These are phyloP conservation scores for Caenorhabditis auriculariae DNA, from an alignment of 2,888 invertebrate genomes.

Conservation along the genomic window DNA sequence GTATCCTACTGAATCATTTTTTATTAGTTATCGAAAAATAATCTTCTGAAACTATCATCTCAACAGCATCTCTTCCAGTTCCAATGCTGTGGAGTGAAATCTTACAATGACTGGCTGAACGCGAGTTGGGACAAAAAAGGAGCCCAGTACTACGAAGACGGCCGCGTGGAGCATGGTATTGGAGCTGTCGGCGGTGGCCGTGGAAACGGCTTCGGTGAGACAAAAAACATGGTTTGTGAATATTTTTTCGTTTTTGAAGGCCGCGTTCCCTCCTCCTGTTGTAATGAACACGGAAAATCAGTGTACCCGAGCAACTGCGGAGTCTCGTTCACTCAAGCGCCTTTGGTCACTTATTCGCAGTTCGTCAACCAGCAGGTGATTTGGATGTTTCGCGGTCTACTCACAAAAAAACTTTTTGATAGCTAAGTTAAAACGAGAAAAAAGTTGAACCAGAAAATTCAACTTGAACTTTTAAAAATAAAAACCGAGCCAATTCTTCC, in stretches of 20 bases:
- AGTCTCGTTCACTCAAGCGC: slow-evolving; percentile 45
- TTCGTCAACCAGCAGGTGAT: slow-evolving; percentile 45
- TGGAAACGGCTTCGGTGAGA: slow-evolving; percentile 37
- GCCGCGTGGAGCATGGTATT: slow-evolving; percentile 52
- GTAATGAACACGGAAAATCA: slow-evolving; percentile 50
- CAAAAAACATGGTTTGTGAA: not conserved
- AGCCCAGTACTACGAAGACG: slow-evolving; percentile 4
- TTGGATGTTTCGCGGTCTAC: not conserved
- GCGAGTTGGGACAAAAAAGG: slow-evolving; percentile 44
- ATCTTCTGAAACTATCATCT: not conserved
- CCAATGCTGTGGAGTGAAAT: slow-evolving; percentile 78
- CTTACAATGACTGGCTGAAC: slow-evolving; percentile 74
- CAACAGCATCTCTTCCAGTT: slow-evolving; percentile 67
- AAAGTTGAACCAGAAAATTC: not conserved
- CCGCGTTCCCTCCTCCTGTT: slow-evolving; percentile 53
- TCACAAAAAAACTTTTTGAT: not conserved
- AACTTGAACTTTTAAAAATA: no score
- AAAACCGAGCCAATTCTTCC: no score
- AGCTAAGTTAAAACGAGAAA: no score
- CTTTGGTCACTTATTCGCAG: slow-evolving; percentile 48
- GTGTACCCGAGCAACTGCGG: slow-evolving; percentile 53
- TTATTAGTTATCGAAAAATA: not conserved
- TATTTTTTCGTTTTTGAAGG: slow-evolving; percentile 22
- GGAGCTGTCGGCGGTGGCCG: slow-evolving; percentile 44
- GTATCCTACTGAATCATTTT: not conserved